Conservation (phyloP, 2,797 vertebrate species). For the Thripadectes ignobilis region DNA sequence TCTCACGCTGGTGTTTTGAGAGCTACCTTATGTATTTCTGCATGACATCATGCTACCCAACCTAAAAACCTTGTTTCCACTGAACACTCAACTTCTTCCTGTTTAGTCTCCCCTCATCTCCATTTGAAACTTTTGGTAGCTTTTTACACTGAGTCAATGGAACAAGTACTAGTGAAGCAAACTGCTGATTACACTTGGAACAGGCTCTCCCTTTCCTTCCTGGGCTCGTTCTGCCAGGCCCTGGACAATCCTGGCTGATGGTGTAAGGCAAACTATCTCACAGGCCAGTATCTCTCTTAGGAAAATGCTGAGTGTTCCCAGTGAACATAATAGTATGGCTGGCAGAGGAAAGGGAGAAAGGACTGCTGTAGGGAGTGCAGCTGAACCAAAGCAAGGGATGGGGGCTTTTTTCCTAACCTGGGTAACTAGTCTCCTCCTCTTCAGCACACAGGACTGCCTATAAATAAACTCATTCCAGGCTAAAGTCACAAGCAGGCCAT, state of each 20-base stretch:
- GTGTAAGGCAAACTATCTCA: neutral
- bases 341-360: neutral
- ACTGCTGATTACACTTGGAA: neutral
- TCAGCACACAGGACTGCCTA: neutral
- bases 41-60: neutral
- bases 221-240: neutral
- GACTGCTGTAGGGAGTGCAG: neutral
- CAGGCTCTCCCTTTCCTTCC: neutral
- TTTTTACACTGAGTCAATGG: neutral
- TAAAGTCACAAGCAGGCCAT: neutral
- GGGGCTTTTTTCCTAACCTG: neutral
- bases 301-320: neutral
- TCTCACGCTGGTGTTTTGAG: neutral
- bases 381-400: neutral
- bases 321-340: rapidly evolving
- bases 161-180: neutral
- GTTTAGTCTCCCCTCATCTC: neutral
- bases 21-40: neutral
- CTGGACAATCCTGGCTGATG: neutral
- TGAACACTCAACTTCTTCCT: neutral
- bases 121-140: neutral
- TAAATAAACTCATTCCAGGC: neutral
- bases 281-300: neutral
- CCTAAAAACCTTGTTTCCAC: neutral
- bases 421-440: neutral